Base-by-base conservation (phyloP, 2,888 invertebrate genomes). In the Drosophila fulvimacula region DNA sequence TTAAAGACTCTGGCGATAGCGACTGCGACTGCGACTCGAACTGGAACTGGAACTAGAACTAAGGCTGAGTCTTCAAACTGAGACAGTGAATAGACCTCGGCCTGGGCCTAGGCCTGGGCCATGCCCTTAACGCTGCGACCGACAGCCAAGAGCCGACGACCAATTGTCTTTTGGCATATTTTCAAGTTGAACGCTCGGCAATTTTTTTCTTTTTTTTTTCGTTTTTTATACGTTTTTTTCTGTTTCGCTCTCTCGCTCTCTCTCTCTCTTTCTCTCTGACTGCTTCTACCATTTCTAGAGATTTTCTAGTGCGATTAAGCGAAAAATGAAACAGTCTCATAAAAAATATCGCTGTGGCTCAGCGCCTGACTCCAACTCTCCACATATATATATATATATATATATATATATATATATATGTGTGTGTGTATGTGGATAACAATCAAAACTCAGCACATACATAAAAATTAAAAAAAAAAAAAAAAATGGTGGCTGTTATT, bases 111-210 rank as follows among this genome's bases (percentile, higher is more conserved):
- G 58, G 67, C 72, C 53, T 78, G 58, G 79, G 79, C 67, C 65
- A 78, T 83, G 83, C 79, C 81, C 80, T 83, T 74, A 71, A 76
- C 75, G 82, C 69, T 75, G 73, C 80, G 63, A 69, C 66, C 64
- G 65, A 70, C 73, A 49, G 38, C 57, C 57, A 52, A 70, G 62
- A 71, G 81, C 71, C 76, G 63, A 72, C 79, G 73, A 79, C 87
- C 87, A 86, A 88, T 88, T 88, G 88, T 89, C 88, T 88, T 88
- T 89, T 86, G 86, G 83, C 82, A 86, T 81, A 88, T 86, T 82
- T 86, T 82, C 79, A 87, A 87, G 85, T 87, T 85, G 87, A 85
- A 85, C 84, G 82, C 85, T 85, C 87, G 74, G 70, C 67, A 67
- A 62, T 76, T 72, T 80, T 49, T 56, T n/a, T 34, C 34, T 46